A percentile compares a stretch with the other conserved stretches of the same genome.
These are phyloP conservation scores for Melanotaenia boesemani DNA, from an alignment of 2,797 vertebrate genomes.

Conservation along the genomic window DNA sequence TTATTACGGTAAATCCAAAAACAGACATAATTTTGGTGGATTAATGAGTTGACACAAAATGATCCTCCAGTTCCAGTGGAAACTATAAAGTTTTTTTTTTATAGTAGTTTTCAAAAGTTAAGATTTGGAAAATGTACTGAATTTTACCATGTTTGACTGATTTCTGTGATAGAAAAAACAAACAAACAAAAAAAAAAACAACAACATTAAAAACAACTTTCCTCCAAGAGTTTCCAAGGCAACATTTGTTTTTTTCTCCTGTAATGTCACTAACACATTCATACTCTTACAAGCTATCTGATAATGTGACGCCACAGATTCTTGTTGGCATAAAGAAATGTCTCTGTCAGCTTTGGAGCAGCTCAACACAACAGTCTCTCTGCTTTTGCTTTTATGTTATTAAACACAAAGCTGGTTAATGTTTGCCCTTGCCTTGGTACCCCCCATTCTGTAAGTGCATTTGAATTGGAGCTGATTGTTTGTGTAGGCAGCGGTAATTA, in stretches of 20 bases:
- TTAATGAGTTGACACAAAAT: conserved; percentile 3
- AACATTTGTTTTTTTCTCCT: conserved; percentile 59
- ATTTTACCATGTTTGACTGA: conserved; percentile 31
- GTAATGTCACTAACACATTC: conserved; percentile 37
- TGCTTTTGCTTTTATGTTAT: conserved; percentile 41
- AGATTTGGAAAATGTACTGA: not conserved
- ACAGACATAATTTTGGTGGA: not conserved
- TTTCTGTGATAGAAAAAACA: conserved; percentile 33
- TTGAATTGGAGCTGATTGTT: conserved; percentile 58
- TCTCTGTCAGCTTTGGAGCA: conserved; percentile 23
- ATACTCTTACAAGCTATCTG: conserved; percentile 27
- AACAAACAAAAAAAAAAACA: too few relatives aligned
- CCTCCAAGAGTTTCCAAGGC: conserved; percentile 60
- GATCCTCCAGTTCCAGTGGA: not conserved
- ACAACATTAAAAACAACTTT: conserved; percentile 1
- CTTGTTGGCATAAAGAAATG: conserved; percentile 24
- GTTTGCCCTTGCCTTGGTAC: conserved; percentile 28
- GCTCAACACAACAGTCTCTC: conserved; percentile 17
- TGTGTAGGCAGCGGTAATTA: conserved; percentile 69
- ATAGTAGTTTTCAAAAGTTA: conserved; percentile 5
- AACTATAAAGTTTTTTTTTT: not conserved
- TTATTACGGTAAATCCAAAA: not conserved
- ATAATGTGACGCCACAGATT: conserved; percentile 25
- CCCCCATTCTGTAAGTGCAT: conserved; percentile 46
- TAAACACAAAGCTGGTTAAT: conserved; percentile 53